Evolutionary conservation across 2,888 invertebrate species (phyloP).

Genomic region (Rosalia funebris): DNA sequence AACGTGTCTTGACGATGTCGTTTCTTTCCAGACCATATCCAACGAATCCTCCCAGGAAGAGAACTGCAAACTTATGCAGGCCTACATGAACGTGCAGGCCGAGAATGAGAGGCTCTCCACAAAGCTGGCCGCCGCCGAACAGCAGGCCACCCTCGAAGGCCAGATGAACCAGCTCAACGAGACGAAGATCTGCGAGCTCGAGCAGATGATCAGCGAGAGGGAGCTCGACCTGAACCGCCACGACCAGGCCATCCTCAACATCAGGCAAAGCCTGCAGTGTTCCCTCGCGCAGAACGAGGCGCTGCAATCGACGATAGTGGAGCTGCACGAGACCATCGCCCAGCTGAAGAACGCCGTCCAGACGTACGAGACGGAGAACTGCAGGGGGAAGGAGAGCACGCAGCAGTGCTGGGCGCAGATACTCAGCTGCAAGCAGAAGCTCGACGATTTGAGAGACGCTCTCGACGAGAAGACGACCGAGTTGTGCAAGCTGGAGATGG

Average conservation of each 20-base stretch:
- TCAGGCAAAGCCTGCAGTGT: slow-evolving; percentile 58
- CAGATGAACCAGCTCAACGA: slow-evolving; percentile 52
- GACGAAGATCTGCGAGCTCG: slow-evolving; percentile 54
- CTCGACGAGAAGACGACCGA: slow-evolving; percentile 51
- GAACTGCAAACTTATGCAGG: slow-evolving; percentile 45
- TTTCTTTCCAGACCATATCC: slow-evolving; percentile 51
- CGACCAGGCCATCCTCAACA: slow-evolving; percentile 54
- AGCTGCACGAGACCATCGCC: slow-evolving; percentile 46
- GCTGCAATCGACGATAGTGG: slow-evolving; percentile 46
- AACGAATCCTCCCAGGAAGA: slow-evolving; percentile 51
- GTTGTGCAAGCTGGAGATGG: slow-evolving; percentile 49
- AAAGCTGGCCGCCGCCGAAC: slow-evolving; percentile 49
- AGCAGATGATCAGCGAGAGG: slow-evolving; percentile 51
- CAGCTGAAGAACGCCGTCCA: slow-evolving; percentile 44
- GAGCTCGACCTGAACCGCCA: slow-evolving; percentile 50
- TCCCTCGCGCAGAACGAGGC: slow-evolving; percentile 57
- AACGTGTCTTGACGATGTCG: too few relatives aligned
- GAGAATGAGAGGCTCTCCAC: slow-evolving; percentile 48
- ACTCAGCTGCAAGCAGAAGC: slow-evolving; percentile 44
- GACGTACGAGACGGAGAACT: slow-evolving; percentile 44
- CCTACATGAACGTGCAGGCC: slow-evolving; percentile 48
- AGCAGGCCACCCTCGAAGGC: slow-evolving; percentile 48
- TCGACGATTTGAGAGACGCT: slow-evolving; percentile 47
- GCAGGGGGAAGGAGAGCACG: slow-evolving; percentile 39
- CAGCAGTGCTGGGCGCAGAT: slow-evolving; percentile 43